A percentile compares a stretch with the other conserved stretches of the same genome.
These are phyloP conservation scores for Noctua janthe DNA, from an alignment of 2,888 invertebrate species.

Conservation along the genomic window DNA sequence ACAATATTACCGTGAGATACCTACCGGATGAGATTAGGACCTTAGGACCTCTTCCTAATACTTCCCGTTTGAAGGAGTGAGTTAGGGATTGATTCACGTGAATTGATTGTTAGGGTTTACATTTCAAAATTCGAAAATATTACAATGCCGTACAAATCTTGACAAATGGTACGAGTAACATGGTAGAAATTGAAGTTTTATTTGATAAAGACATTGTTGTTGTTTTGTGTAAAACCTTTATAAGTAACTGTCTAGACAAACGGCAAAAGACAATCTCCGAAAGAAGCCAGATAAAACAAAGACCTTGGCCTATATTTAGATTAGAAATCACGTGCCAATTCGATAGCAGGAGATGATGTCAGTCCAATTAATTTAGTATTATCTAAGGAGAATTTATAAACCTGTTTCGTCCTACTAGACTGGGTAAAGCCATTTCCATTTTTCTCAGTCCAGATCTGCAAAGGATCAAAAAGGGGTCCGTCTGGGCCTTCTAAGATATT, in stretches of 20 bases:
- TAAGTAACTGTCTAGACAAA: conserved; percentile 7
- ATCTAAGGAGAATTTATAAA: neutral
- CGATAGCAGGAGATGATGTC: neutral
- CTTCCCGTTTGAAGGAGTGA: conserved; percentile 1
- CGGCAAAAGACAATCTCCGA: neutral
- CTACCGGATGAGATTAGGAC: conserved; percentile 14
- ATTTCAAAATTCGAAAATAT: neutral
- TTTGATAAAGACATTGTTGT: neutral
- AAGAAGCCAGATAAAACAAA: neutral
- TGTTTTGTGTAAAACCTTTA: neutral
- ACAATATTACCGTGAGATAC: conserved; percentile 49
- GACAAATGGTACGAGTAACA: neutral
- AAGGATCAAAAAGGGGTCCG: neutral
- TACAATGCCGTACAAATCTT: neutral
- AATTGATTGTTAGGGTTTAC: neutral
- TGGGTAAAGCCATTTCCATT: neutral
- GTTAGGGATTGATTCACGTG: conserved; percentile 17
- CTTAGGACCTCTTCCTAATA: conserved; percentile 18
- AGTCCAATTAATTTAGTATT: neutral
- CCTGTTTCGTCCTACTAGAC: neutral
- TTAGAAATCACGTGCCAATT: neutral
- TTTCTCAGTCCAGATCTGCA: neutral
- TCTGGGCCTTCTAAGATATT: neutral
- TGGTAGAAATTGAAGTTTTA: neutral
- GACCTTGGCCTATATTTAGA: neutral